Evolutionary conservation across 2,113 vertebrate species (phyloP).

Genomic region (Upupa epops): DNA sequence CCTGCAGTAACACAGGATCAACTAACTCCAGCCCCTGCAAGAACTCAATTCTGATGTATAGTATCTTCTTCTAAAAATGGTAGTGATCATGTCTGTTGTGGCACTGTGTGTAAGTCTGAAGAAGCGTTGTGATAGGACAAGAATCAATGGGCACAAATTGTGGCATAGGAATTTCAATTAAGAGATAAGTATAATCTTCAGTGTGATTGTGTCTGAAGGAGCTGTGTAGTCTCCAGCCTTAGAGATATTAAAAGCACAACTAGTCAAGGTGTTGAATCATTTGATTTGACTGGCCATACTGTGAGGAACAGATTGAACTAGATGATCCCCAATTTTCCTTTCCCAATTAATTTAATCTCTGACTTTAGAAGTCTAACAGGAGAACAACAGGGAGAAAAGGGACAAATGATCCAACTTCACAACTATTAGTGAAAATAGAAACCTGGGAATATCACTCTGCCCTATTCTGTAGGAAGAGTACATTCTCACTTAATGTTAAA

Average conservation of each 20-base stretch:
- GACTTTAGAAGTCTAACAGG: not conserved
- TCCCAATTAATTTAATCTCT: not conserved
- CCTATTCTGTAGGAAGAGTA: not conserved
- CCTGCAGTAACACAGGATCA: not conserved
- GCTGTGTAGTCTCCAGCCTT: not conserved
- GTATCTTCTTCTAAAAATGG: not conserved
- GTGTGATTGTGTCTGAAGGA: not conserved
- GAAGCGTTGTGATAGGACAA: not conserved
- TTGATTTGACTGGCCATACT: not conserved
- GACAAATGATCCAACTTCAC: not conserved
- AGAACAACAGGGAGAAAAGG: not conserved
- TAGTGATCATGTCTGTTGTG: not conserved
- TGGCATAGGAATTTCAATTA: not conserved
- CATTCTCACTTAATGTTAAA: slow-evolving; percentile 4
- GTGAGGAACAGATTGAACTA: accelerated
- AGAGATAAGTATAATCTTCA: not conserved
- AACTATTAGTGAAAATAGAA: not conserved
- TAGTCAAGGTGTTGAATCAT: not conserved
- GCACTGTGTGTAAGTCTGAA: not conserved
- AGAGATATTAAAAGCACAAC: not conserved
- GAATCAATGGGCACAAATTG: not conserved
- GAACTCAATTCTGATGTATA: not conserved
- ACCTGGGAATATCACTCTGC: not conserved
- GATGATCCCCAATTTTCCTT: not conserved
- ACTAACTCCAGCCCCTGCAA: not conserved